A percentile compares a stretch with the other conserved stretches of the same genome.
Evolutionary conservation across 2,888 invertebrate genomes (phyloP).

Genomic region (Thymelicus acteon): DNA sequence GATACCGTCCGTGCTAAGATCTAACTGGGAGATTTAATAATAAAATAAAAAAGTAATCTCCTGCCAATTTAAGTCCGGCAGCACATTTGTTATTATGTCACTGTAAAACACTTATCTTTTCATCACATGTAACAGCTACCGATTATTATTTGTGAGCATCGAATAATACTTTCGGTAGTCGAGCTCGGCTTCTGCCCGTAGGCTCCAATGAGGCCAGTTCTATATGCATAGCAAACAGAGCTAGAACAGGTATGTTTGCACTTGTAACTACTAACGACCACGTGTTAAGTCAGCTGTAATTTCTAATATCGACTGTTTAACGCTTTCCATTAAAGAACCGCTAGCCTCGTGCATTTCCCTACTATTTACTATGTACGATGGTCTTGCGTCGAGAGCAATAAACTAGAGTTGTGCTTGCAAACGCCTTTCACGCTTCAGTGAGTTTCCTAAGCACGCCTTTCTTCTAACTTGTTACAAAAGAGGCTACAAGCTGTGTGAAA

Average conservation of each 20-base stretch:
- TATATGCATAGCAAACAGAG: constrained; percentile 70
- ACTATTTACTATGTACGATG: constrained; percentile 14
- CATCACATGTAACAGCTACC: constrained; percentile 35
- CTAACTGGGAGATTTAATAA: constrained; percentile 17
- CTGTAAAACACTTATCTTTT: constrained; percentile 38
- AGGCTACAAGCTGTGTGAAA: constrained; percentile 2
- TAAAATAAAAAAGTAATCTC: constrained; percentile 38
- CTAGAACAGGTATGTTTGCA: constrained; percentile 66
- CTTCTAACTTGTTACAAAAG: constrained; percentile 49
- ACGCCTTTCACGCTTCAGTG: constrained; percentile 48
- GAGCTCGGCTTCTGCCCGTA: constrained; percentile 52
- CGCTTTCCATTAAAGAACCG: constrained; percentile 28
- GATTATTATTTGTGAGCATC: constrained; percentile 36
- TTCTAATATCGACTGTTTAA: constrained; percentile 48
- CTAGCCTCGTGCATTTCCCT: constrained; percentile 19
- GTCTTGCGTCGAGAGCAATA: constrained; percentile 26
- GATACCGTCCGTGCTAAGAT: constrained; percentile 14
- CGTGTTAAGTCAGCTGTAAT: constrained; percentile 58
- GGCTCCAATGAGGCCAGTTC: constrained; percentile 67
- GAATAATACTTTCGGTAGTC: constrained; percentile 42
- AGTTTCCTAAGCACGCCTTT: constrained; percentile 55
- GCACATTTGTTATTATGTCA: constrained; percentile 39
- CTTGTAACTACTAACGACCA: constrained; percentile 60
- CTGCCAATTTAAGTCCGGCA: constrained; percentile 26
- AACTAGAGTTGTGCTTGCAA: constrained; percentile 24